Evolutionary conservation across 1,140 invertebrate species (phyloP), one percentile per base, ranked within the genome.

Genomic region (Wiebesia pumilae): DNA sequence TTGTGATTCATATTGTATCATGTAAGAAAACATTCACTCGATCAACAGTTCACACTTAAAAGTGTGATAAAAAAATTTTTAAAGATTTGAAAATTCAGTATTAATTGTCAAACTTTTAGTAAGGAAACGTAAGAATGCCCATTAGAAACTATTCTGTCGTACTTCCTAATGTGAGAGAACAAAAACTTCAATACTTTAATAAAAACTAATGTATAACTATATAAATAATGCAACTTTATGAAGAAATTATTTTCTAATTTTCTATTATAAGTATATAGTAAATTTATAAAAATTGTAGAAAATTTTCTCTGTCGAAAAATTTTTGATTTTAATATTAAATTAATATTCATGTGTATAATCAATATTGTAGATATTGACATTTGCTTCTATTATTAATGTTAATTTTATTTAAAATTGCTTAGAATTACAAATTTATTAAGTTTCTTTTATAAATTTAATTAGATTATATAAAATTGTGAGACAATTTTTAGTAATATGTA

Each of bases 401-500:
- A 47, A 47, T 47, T 47, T 47, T 47, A 47, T 47, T 47, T 47
- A 14, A 47, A 47, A 7, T 47, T 58, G 19, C 19, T 58, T 19
- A 3, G 54, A 58, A 58, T 58, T 58, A 58, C 19, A 58, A 58
- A 35, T 0, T 35, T 62, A 19, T 38, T 82, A 7, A n/a, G 10
- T 40, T 14, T 27, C n/a, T n/a, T 69, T 69, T 30, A 33, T 81
- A 38, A 65, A 65, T 30, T 73, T 9, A 24, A 33, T 71, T 12
- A 75, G 9, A 75, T 75, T 75, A 43, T 27, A 33, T 0, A 75
- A 75, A 43, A 43, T 40, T 75, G 3, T 75, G 43, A 75, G 38
- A 40, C 21, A 78, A 83, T 21, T 71, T 79, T 79, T 71, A 77
- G 47, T 80, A 58, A 69, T 82, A 81, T 92, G 91, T 92, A 92